Evolutionary conservation across 1,140 invertebrate species (phyloP).

Genomic region (Pseudoatta argentina): DNA sequence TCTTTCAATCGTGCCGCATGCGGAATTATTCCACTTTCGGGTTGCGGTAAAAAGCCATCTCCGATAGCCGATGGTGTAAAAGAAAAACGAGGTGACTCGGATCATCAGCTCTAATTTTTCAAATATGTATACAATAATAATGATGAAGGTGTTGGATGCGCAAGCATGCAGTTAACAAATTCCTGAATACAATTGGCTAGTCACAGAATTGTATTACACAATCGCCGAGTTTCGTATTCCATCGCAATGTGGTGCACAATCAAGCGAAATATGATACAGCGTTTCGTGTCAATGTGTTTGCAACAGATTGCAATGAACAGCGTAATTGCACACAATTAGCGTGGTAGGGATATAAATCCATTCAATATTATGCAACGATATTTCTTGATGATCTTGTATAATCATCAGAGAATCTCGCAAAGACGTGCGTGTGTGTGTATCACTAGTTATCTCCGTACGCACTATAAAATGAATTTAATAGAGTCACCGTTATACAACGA

Average conservation of each 20-base stretch:
- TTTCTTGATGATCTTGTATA: constrained; percentile 44
- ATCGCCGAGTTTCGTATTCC: constrained; percentile 18
- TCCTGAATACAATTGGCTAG: constrained; percentile 31
- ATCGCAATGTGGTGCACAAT: constrained; percentile 23
- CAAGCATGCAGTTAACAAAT: constrained; percentile 4
- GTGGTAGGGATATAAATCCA: background rate
- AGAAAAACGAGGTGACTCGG: constrained; percentile 13
- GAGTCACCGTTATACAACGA: constrained; percentile 13
- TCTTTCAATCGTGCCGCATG: constrained; percentile 16
- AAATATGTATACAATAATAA: background rate
- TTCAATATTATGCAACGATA: constrained; percentile 26
- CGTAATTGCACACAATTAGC: constrained; percentile 46
- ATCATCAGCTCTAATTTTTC: constrained; percentile 7
- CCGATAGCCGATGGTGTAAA: background rate
- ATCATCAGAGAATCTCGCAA: background rate
- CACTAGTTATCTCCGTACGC: background rate
- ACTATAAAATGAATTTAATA: constrained; percentile 25
- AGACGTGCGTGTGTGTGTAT: background rate
- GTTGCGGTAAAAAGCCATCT: constrained; percentile 23
- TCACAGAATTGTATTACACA: constrained; percentile 46
- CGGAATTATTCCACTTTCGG: constrained; percentile 51
- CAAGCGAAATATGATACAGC: constrained; percentile 30
- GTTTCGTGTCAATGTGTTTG: constrained; percentile 21
- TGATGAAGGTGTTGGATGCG: background rate
- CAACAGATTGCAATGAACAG: constrained; percentile 27